A percentile compares a stretch with the other conserved stretches of the same genome.
Conservation (phyloP, 37 sponge, comb jelly and placozoan species). For the Cladorhizidae sp. region DNA sequence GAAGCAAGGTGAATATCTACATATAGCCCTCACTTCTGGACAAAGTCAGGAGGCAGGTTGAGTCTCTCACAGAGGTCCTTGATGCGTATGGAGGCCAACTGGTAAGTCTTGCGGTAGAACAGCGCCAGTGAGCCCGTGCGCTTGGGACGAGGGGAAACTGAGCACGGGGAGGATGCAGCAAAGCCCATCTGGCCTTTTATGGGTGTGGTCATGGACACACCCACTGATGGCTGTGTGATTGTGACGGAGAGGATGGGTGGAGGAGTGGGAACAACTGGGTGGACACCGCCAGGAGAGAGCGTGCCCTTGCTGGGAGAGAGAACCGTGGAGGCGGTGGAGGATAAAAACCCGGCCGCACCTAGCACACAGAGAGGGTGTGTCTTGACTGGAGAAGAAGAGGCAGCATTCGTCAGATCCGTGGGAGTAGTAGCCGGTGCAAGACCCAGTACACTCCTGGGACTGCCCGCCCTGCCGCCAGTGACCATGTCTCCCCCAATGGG, state of each 20-base stretch:
- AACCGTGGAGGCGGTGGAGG: neutral
- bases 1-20: neutral
- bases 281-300: slow-evolving; percentile 3
- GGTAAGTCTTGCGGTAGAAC: slow-evolving; percentile 87
- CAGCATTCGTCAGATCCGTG: neutral
- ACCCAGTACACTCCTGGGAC: neutral
- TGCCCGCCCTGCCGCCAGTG: neutral
- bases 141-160: slow-evolving; percentile 55
- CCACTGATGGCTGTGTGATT: slow-evolving; percentile 13
- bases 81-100: slow-evolving; percentile 67
- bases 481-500: neutral
- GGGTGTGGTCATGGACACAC: neutral
- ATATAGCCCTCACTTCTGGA: slow-evolving; percentile 86
- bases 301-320: slow-evolving; percentile 12
- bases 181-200: neutral
- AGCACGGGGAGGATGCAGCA: neutral
- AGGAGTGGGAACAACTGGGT: slow-evolving; percentile 17
- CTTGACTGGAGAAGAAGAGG: neutral
- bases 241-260: slow-evolving; percentile 43
- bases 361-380: neutral
- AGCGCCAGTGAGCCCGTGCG: slow-evolving; percentile 71
- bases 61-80: slow-evolving; percentile 88
- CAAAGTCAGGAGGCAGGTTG: slow-evolving; percentile 14
- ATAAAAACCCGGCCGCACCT: neutral
- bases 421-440: slow-evolving; percentile 34